Base-by-base conservation (phyloP, 2,797 vertebrate genomes). In the Denticeps clupeoides region DNA sequence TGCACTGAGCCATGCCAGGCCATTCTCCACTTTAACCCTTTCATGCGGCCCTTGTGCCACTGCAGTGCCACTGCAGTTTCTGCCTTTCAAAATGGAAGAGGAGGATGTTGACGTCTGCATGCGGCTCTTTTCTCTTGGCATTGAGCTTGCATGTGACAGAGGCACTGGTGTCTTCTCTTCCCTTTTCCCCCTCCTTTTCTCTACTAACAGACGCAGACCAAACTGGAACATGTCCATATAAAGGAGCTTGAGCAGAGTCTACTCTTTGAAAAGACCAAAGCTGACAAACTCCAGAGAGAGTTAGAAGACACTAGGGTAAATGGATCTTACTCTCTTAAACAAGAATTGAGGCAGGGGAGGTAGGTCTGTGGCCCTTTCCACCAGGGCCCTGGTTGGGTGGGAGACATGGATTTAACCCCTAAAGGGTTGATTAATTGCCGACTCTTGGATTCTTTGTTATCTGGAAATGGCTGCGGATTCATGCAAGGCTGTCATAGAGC, bases 221-320 rank as follows among this genome's bases (percentile, higher is more conserved):
- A 91, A 87, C 89, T 98, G 94, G 92, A 98, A 87, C 94, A 97
- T 93, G 93, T 80, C 89, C 92, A 91, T 87, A 92, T 93, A 89
- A 91, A 92, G 91, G 93, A 97, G 84, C 91, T 97, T 86, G 91
- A 97, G 86, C 91, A 97, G 87, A 92, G 85, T 88, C 91, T 97
- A 77, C 90, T 93, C 84, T 93, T 94, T 95, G 93, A 95, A 95
- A 97, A 95, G 89, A 94, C 90, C 93, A 97, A 93, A 94, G 93
- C 87, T 86, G 87, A 88, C 74, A 89, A 87, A 84, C 87, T 89
- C 65, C 87, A 89, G 84, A 88, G 87, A 71, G 90, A 97, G 87
- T 94, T 97, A 95, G 93, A 97, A 91, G 93, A 97, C 88, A 92
- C 87, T 93, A 94, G 91, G 93, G 93, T 96, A 96, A 92, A 38